Evolutionary conservation across 2,113 vertebrate species (phyloP), one percentile per base, ranked within the genome.

Genomic region (Corapipo altera): DNA sequence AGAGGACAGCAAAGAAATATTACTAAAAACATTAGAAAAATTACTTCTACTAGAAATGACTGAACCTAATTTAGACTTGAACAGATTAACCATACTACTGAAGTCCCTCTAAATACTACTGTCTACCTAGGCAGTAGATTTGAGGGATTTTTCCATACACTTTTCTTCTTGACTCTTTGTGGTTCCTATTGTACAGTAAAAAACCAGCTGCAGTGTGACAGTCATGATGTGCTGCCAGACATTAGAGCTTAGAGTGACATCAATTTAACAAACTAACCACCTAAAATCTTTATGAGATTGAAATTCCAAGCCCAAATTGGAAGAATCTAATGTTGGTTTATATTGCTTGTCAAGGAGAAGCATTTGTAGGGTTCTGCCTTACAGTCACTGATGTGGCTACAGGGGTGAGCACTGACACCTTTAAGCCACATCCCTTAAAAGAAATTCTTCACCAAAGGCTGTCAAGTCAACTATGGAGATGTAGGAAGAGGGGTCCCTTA

Each of bases 241-340:
- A 55, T 2, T 19, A 91, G 41, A 65, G n/a, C 27, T 70, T 12
- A 23, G 8, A 46, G 8, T 15, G 51, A 22, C 66, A 70, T 0
- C 30, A 37, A 0, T 9, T 33, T 14, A 44, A 58, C 21, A 66
- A 30, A 57, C n/a, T 44, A 48, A 33, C 18, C 52, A 24, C 72
- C 55, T 12, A 41, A 79, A 72, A 46, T 4, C 26, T 15, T 20
- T 11, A 3, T 0, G 14, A 49, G 19, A 9, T 12, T 7, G 14
- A 64, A 76, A 80, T 6, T 43, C 67, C 43, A 72, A 51, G 11
- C 18, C 37, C 43, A 49, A 21, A 6, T 0, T 15, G 41, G 44
- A 15, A 70, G 21, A 57, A 23, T 4, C 15, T 2, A 6, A 18
- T 0, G 0, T 24, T 2, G 26, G 5, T 43, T 85, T 15, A 5